Base-by-base conservation (phyloP, 2,888 invertebrate species). In the Agriopis marginaria region DNA sequence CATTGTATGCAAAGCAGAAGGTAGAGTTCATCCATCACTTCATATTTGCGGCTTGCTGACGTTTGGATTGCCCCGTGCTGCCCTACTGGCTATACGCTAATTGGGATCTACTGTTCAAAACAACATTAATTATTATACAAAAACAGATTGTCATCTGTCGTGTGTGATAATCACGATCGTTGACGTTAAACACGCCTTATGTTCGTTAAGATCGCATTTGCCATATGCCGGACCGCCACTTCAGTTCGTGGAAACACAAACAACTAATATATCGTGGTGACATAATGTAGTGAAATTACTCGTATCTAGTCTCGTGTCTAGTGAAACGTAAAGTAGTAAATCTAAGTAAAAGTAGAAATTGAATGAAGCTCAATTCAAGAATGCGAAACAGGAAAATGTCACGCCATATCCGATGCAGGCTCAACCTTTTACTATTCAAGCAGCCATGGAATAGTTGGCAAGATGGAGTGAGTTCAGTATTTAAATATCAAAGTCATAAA, bases 1-100 rank as follows among this genome's bases (percentile, higher is more conserved):
- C 91, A 93, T 93, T 93, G 93, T 93, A 93, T 93, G 93, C 86
- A 91, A 93, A 93, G 79, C 80, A 89, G 91, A 75, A 71, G 72
- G 80, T 82, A 82, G 87, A 85, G 86, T 88, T 89, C 89, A 91
- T 92, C 91, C 91, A 91, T 92, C 91, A 92, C 90, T 87, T 92
- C 91, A 93, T 93, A 93, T 93, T 93, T 86, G 89, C 91, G 86
- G 86, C 85, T 86, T 76, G 81, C 85, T 82, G 86, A 82, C 85
- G 80, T 80, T 80, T 79, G 81, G 80, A 83, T 80, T 79, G 82
- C 80, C 83, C 51, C 82, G 85, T 84, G 82, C 85, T 84, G 85
- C 85, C 81, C 85, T 81, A 79, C 84, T 88, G 86, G 76, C 77
- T 82, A 75, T 82, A 82, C 76, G 65, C 75, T 76, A 76, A 76